phyloP scores from a whole-genome alignment of 2,113 vertebrate species.

The Thryonomys swinderianus region DNA sequence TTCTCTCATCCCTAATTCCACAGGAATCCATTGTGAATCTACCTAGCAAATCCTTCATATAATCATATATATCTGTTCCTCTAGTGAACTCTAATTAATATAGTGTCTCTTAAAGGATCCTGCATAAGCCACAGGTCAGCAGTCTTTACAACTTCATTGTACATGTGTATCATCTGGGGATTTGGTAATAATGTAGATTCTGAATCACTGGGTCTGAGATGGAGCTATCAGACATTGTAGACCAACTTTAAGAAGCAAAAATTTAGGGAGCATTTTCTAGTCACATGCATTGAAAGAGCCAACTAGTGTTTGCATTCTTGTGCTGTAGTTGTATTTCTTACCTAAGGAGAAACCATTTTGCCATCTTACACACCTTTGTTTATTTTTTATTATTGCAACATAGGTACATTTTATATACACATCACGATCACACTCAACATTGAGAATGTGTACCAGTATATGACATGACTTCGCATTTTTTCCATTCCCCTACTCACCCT shows the following conservation, averaged over 20 bases:
- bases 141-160: neutral
- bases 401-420: no score
- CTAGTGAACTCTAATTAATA: neutral
- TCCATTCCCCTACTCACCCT: no score
- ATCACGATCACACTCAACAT: no score
- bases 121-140: neutral
- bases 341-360: neutral
- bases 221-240: neutral
- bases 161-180: neutral
- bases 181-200: neutral
- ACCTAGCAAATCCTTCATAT: neutral
- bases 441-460: no score
- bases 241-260: neutral
- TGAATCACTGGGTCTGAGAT: neutral
- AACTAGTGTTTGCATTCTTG: neutral
- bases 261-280: neutral
- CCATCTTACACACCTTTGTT: neutral
- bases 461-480: no score
- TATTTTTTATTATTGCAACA: no score
- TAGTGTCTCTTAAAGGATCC: neutral
- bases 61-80: neutral
- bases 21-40: neutral
- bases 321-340: conserved; percentile 15
- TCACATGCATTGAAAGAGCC: neutral
- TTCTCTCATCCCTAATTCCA: neutral